These are phyloP conservation scores for Fragum fragum DNA, from an alignment of 2,888 invertebrate genomes.

Conservation along the genomic window DNA sequence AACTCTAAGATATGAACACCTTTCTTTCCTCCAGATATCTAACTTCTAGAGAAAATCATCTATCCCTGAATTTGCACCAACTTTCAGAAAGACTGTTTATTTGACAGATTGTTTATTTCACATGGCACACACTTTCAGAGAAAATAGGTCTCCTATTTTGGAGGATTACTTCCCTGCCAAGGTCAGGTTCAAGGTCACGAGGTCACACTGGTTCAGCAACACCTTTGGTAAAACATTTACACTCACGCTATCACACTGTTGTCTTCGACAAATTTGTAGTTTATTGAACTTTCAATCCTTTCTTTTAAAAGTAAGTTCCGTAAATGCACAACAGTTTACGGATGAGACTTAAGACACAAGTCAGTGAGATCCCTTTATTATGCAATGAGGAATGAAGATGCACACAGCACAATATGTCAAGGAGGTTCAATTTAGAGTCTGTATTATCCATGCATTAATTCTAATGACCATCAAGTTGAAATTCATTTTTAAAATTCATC, in stretches of 20 bases:
- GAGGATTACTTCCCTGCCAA: conserved; percentile 14
- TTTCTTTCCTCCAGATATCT: background rate
- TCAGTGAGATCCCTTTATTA: conserved; percentile 71
- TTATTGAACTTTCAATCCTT: background rate
- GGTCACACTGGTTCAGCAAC: conserved; percentile 25
- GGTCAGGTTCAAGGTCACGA: conserved; percentile 1
- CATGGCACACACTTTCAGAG: conserved; percentile 7
- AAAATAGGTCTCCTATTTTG: background rate
- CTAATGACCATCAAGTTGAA: too few relatives aligned
- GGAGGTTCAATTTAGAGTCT: conserved; percentile 11
- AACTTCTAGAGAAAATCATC: background rate
- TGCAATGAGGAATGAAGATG: conserved; percentile 68
- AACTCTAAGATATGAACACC: conserved; percentile 14
- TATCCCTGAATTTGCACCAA: background rate
- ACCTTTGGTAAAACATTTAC: conserved; percentile 17
- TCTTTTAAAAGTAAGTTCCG: background rate
- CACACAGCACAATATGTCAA: conserved; percentile 28
- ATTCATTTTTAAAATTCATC: too few relatives aligned
- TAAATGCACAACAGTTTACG: background rate
- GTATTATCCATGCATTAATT: too few relatives aligned
- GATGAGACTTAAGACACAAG: conserved; percentile 24
- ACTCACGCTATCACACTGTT: background rate
- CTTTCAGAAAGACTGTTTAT: background rate
- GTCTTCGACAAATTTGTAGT: background rate
- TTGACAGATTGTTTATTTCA: background rate